phyloP scores from a whole-genome alignment of 1,140 invertebrate genomes.

The Diachasma alloeum region DNA sequence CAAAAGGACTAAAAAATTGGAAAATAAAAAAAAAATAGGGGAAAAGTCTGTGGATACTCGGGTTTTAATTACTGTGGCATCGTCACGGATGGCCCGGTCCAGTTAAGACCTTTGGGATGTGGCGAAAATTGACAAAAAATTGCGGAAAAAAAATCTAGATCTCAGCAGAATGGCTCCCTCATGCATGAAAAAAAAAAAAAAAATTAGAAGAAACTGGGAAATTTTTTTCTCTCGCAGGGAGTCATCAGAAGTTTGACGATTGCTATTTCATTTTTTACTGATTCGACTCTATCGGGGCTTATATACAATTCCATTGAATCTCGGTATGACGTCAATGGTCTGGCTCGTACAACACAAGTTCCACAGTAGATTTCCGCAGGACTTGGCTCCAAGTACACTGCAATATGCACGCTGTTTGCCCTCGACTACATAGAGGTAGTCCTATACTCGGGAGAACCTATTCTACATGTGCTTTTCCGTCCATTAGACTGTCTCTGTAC shows the following conservation, averaged over 20 bases:
- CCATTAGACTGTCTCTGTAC: background rate
- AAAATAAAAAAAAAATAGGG: background rate
- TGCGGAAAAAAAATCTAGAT: background rate
- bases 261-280: background rate
- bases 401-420: background rate
- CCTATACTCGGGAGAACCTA: background rate
- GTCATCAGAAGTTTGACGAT: background rate
- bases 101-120: conserved; percentile 35
- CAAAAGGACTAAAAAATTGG: background rate
- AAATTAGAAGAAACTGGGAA: too few relatives aligned
- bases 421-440: background rate
- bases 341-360: background rate
- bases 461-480: background rate
- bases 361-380: background rate
- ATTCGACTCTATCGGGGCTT: background rate
- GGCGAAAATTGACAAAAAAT: conserved; percentile 3
- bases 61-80: conserved; percentile 58
- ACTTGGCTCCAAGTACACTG: background rate
- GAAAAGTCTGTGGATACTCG: conserved; percentile 26
- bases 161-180: too few relatives aligned
- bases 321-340: background rate
- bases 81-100: conserved; percentile 49
- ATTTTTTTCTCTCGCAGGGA: too few relatives aligned
- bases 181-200: background rate
- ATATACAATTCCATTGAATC: background rate